Percentiles rank a stretch among this genome's conserved stretches.
These are phyloP conservation scores for Leuciscus waleckii DNA, from an alignment of 2,797 vertebrate genomes.

Conservation along the genomic window DNA sequence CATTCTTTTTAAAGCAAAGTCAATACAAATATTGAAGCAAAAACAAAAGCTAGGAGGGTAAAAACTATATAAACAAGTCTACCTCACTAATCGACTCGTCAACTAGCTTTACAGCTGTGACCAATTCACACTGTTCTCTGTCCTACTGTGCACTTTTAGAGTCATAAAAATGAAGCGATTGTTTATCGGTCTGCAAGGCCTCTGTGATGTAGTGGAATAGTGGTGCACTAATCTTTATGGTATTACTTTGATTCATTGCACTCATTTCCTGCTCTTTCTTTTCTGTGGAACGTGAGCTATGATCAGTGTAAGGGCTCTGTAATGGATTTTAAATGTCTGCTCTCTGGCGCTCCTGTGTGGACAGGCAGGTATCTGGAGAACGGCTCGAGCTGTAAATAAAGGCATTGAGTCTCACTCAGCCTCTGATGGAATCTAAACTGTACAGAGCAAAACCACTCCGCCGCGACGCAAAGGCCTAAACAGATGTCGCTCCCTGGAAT, in stretches of 20 bases:
- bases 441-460: conserved; percentile 27
- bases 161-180: conserved; percentile 12
- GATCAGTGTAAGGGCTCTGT: conserved; percentile 60
- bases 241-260: conserved; percentile 41
- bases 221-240: conserved; percentile 30
- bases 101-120: background rate
- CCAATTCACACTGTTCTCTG: conserved; percentile 26
- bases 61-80: background rate
- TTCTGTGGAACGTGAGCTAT: conserved; percentile 20
- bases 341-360: conserved; percentile 64
- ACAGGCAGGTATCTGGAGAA: conserved; percentile 73
- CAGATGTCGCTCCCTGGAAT: conserved; percentile 50
- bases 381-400: conserved; percentile 77
- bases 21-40: background rate
- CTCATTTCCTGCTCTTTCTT: conserved; percentile 43
- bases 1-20: background rate
- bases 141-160: background rate
- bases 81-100: background rate
- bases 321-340: conserved; percentile 74
- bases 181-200: conserved; percentile 33
- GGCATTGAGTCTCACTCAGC: conserved; percentile 73
- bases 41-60: background rate
- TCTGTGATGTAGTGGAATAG: conserved; percentile 46
- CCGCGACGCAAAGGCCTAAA: conserved; percentile 44
- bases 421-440: conserved; percentile 57